Evolutionary conservation across 2,888 invertebrate species (phyloP), one percentile per base, ranked within the genome.

Genomic region (Leucania comma): DNA sequence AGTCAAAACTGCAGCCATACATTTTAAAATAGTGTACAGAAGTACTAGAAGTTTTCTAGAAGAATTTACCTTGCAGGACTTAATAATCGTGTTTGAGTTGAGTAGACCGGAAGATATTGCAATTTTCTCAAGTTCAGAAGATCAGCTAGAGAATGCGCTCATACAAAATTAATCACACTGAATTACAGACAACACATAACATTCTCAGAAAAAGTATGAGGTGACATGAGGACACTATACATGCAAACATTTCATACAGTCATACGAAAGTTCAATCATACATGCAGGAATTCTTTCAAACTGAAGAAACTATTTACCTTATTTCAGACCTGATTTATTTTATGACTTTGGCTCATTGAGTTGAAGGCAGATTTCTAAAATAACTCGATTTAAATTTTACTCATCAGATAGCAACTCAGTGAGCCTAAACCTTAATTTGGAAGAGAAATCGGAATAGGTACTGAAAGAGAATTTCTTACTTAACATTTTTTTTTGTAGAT

Each of bases 151-250:
- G 26, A 67, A 62, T 53, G 62, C 61, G 35, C 57, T 74, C 75
- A 72, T 24, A 66, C 63, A 72, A 81, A 67, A 81, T 54, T 69
- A 73, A 68, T 75, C 71, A 81, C 84, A 78, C 73, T 26, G 59
- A 74, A 78, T 53, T n/a, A n/a, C n/a, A n/a, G 22, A 82, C 80
- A 83, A 83, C 79, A 84, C 67, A 63, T 61, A 84, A 70, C 83
- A 82, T 84, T 84, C 83, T 75, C 80, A 69, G 75, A 78, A 75
- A 84, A 78, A 79, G 75, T 75, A 83, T 85, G 84, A 78, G 84
- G 68, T 85, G 84, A 78, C 68, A 83, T 85, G 84, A 85, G 75
- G 24, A 75, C 72, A 75, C 78, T 74, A 85, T 78, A 68, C 84
- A 78, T 85, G 84, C 84, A 74, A 78, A 80, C 78, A 32, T 74